A percentile compares a stretch with the other conserved stretches of the same genome.
Evolutionary conservation across 1,140 invertebrate genomes (phyloP).

Genomic region (Heliconius hewitsoni): DNA sequence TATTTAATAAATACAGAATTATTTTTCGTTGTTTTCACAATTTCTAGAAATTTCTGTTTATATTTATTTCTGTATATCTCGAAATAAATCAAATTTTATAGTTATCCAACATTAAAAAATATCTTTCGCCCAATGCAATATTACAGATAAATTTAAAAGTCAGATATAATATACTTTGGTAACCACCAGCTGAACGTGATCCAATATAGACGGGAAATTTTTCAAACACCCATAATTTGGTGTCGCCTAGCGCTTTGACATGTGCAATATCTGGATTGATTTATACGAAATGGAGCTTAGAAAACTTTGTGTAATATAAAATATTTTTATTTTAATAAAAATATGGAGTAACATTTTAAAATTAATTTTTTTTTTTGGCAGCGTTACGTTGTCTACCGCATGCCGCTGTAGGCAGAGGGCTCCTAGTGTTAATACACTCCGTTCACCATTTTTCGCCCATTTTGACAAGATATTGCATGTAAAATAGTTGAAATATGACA

Average conservation of each 20-base stretch:
- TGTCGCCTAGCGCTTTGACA: conserved; percentile 20
- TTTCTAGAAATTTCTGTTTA: not conserved
- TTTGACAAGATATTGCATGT: no score
- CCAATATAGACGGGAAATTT: conserved; percentile 21
- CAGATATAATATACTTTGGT: conserved; percentile 3
- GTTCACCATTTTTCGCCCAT: not conserved
- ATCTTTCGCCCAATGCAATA: not conserved
- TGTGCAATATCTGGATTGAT: conserved; percentile 17
- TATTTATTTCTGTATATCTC: not conserved
- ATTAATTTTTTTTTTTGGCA: not conserved
- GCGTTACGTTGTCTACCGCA: not conserved
- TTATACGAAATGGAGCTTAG: conserved; percentile 5
- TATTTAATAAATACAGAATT: no score
- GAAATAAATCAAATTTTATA: not conserved
- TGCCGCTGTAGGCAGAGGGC: not conserved
- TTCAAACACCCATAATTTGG: conserved; percentile 23
- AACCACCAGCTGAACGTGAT: conserved; percentile 13
- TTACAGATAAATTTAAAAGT: conserved; percentile 11
- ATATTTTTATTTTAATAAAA: conserved; percentile 2
- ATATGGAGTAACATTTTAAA: not conserved
- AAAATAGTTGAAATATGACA: no score
- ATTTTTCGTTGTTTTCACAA: no score
- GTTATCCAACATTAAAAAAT: not conserved
- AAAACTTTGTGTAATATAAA: not conserved
- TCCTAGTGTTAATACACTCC: not conserved